Evolutionary conservation across 2,113 vertebrate genomes (phyloP), one percentile per base, ranked within the genome.

Genomic region (Zosterops borbonicus): DNA sequence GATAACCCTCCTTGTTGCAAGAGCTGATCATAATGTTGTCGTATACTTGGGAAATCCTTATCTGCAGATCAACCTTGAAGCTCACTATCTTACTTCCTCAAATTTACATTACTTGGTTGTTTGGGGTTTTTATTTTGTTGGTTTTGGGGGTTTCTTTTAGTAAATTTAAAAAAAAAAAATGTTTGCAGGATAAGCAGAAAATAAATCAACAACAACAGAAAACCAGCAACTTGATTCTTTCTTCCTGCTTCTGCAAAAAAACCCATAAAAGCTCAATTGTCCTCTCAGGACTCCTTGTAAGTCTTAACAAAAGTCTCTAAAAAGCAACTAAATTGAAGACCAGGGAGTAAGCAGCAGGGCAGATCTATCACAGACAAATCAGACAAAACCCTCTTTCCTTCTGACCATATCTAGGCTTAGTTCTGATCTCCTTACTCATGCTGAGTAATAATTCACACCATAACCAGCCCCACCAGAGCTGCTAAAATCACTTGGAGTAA

Each of bases 301-400:
- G 74, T 95, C 93, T 96, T 96, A 96, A 96, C 83, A 96, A 93
- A 97, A 94, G 94, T 96, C 92, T 95, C 93, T 96, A 96, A 96
- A 95, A 96, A 85, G 93, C 91, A 96, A 89, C 93, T 96, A 94
- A 96, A 96, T 96, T 90, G 91, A 97, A 95, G 95, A 96, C 86
- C 52, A 83, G 94, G 90, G 93, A 95, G 78, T 93, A 93, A 90
- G 77, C 90, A 95, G 93, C 90, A 93, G 64, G 90, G 55, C 75
- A 87, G 74, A 95, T 95, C 80, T 83, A 95, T 97, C 94, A 92
- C 0, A 95, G 93, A 87, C 76, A 94, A 94, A 96, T 89, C 83
- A 93, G 88, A 93, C 77, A 83, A 95, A 96, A 39, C 68, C 25
- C 25, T 78, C 71, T 86, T 90, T 95, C 68, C 90, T 90, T 93